Evolutionary conservation across 2,113 vertebrate genomes (phyloP).

Genomic region (Callipepla californica): DNA sequence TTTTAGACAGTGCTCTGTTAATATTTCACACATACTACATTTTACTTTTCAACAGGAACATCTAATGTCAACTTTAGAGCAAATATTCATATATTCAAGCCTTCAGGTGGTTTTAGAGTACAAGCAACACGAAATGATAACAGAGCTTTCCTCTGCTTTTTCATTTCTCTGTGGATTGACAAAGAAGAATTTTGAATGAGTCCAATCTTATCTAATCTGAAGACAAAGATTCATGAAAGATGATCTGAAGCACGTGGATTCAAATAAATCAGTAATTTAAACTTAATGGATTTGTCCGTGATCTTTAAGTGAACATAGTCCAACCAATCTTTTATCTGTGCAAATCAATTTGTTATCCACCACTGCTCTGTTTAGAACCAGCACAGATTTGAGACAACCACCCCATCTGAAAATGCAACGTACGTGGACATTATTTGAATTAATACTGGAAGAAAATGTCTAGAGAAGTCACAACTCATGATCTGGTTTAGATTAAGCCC

Average conservation of each 20-base stretch:
- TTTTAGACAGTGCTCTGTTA: neutral
- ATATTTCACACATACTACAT: neutral
- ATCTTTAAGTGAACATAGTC: neutral
- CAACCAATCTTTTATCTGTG: neutral
- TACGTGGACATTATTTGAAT: neutral
- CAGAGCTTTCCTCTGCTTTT: neutral
- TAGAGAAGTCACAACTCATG: neutral
- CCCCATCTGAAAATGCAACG: neutral
- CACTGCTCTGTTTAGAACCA: neutral
- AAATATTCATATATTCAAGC: constrained; percentile 60
- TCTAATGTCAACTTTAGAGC: constrained; percentile 36
- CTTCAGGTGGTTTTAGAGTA: constrained; percentile 39
- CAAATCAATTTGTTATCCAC: neutral
- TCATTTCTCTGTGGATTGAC: neutral
- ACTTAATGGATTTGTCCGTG: neutral
- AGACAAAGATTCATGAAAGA: neutral
- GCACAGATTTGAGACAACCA: neutral
- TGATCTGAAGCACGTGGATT: neutral
- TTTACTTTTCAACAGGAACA: constrained; percentile 25
- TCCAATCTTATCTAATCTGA: neutral
- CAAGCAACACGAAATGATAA: constrained; percentile 25
- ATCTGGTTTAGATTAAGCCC: neutral
- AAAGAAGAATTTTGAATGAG: neutral
- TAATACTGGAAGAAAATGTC: neutral
- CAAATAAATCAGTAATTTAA: neutral